Evolutionary conservation across 2,797 vertebrate species (phyloP).

Genomic region (Paratrypauchen microcephalus): DNA sequence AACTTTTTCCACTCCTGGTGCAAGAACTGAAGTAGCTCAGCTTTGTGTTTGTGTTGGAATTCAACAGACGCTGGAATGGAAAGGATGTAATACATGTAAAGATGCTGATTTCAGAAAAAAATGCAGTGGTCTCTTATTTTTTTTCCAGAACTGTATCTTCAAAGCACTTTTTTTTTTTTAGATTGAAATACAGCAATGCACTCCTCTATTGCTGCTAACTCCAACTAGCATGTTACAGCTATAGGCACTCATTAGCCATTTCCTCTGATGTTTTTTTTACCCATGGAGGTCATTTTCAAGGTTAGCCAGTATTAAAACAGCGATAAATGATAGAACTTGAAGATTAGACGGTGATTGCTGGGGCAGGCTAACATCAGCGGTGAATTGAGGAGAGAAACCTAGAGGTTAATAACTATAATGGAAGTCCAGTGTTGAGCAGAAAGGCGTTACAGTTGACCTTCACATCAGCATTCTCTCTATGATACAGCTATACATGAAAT

Average conservation of each 20-base stretch:
- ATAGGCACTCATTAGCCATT: constrained; percentile 10
- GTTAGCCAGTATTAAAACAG: constrained; percentile 23
- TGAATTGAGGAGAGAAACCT: constrained; percentile 26
- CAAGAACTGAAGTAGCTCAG: too few species aligned
- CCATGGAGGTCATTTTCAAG: constrained; percentile 41
- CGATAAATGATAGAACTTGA: neutral
- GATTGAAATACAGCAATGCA: too few species aligned
- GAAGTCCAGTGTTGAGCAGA: constrained; percentile 16
- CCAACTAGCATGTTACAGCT: neutral
- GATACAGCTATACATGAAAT: constrained; percentile 43
- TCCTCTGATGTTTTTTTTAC: constrained; percentile 17
- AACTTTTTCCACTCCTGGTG: too few species aligned
- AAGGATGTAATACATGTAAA: too few species aligned
- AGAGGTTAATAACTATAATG: constrained; percentile 33
- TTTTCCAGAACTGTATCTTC: too few species aligned
- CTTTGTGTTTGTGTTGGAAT: too few species aligned
- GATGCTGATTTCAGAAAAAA: too few species aligned
- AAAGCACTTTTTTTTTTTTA: neutral
- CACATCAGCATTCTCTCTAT: constrained; percentile 20
- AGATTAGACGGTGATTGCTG: constrained; percentile 8
- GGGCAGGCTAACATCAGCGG: neutral
- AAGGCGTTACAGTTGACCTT: constrained; percentile 30
- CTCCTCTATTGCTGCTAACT: neutral
- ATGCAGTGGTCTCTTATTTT: too few species aligned
- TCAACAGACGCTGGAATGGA: too few species aligned